Evolutionary conservation across 2,888 invertebrate species (phyloP).

Genomic region (Athalia rosae): DNA sequence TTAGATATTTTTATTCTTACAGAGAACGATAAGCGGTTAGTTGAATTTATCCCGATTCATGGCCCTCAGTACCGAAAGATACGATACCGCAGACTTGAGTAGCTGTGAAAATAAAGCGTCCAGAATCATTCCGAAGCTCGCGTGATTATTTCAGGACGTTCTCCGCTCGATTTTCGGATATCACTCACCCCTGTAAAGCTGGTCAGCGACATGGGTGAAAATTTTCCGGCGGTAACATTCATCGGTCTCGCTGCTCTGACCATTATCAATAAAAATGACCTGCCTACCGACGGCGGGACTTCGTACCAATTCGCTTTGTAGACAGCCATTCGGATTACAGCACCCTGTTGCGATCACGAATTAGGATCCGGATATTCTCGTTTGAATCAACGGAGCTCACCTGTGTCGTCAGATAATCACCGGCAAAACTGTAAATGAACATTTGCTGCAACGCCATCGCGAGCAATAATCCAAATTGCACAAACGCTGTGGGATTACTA

Average conservation of each 20-base stretch:
- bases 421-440: conserved; percentile 38
- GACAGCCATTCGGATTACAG: conserved; percentile 30
- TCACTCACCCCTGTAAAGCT: conserved; percentile 40
- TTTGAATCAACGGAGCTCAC: not conserved
- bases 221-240: conserved; percentile 42
- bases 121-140: not conserved
- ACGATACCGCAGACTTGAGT: conserved; percentile 28
- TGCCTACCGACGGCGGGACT: conserved; percentile 21
- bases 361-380: not conserved
- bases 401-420: conserved; percentile 38
- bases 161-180: too few relatives aligned
- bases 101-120: conserved; percentile 11
- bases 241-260: conserved; percentile 35
- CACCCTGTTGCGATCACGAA: conserved; percentile 3
- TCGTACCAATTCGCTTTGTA: conserved; percentile 43
- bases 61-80: conserved; percentile 35
- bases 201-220: conserved; percentile 36
- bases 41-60: conserved; percentile 23
- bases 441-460: conserved; percentile 39
- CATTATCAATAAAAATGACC: conserved; percentile 32
- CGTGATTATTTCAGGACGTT: not conserved
- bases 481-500: conserved; percentile 8
- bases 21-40: not conserved
- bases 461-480: conserved; percentile 17
- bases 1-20: not conserved